Evolutionary conservation across 2,113 vertebrate species (phyloP).

Genomic region (Dasyprocta punctata): DNA sequence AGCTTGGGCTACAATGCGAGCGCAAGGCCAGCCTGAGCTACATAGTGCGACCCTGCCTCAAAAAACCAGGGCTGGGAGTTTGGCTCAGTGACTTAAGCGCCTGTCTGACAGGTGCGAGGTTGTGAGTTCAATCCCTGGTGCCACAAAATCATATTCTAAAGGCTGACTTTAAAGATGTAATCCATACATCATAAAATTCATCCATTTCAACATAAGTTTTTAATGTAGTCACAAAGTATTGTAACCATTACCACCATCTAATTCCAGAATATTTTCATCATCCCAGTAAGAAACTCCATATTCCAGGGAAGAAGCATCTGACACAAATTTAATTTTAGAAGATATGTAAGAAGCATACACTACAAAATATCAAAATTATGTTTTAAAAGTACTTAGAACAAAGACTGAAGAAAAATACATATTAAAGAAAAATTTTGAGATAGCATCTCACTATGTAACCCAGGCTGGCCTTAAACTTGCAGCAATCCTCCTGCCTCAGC

Average conservation of each 20-base stretch:
- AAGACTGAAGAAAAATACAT: neutral
- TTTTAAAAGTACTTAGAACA: neutral
- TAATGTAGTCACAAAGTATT: slow-evolving; percentile 14
- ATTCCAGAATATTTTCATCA: slow-evolving; percentile 42
- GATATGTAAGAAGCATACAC: neutral
- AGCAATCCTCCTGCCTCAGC: neutral
- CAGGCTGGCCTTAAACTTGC: neutral
- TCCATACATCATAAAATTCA: slow-evolving; percentile 22
- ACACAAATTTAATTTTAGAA: slow-evolving; percentile 58
- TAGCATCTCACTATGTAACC: neutral
- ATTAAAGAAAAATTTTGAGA: neutral
- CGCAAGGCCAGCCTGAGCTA: too few relatives aligned
- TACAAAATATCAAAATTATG: slow-evolving; percentile 1
- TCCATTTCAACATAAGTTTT: slow-evolving; percentile 9
- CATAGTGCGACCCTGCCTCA: too few relatives aligned
- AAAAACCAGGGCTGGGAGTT: too few relatives aligned
- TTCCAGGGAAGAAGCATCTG: neutral
- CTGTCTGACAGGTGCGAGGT: too few relatives aligned
- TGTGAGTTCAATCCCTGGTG: too few relatives aligned
- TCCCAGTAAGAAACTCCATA: slow-evolving; percentile 46
- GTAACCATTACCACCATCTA: neutral
- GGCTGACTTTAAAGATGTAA: neutral
- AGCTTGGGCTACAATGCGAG: too few relatives aligned
- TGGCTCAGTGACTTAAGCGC: too few relatives aligned
- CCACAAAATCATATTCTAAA: slow-evolving; percentile 45